A percentile compares a stretch with the other conserved stretches of the same genome.
These are phyloP conservation scores for Congeria kusceri DNA, from an alignment of 2,888 invertebrate genomes.

Conservation along the genomic window DNA sequence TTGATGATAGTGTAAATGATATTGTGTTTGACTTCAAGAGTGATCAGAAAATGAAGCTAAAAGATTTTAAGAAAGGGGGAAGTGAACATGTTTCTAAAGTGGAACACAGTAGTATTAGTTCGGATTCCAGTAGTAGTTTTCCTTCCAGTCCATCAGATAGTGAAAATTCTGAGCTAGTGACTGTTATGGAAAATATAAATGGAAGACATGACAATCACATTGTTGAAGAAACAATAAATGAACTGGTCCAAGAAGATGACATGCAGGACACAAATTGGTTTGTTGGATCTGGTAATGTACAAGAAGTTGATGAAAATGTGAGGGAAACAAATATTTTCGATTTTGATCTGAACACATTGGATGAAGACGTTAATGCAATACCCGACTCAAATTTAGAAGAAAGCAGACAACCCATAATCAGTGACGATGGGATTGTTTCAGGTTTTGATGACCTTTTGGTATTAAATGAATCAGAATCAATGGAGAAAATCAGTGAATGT, in stretches of 20 bases:
- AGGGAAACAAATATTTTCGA: no score
- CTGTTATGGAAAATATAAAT: constrained; percentile 50
- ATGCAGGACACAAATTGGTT: background rate
- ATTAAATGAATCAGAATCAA: no score
- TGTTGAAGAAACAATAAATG: background rate
- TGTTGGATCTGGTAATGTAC: no score
- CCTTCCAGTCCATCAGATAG: constrained; percentile 41
- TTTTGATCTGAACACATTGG: no score
- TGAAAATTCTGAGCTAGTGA: constrained; percentile 52
- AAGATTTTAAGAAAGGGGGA: background rate
- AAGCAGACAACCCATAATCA: no score
- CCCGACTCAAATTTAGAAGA: no score
- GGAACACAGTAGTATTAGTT: constrained; percentile 50
- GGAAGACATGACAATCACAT: background rate
- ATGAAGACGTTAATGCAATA: no score
- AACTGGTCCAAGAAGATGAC: background rate
- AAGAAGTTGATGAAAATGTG: no score
- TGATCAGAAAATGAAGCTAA: background rate
- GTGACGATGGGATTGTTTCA: no score
- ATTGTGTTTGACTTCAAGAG: background rate
- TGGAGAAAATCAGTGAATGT: background rate
- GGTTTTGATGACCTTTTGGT: no score
- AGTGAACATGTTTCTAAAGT: background rate
- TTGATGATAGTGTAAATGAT: constrained; percentile 1
- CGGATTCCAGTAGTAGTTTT: constrained; percentile 52